Percentiles rank a stretch among this genome's conserved stretches.
Evolutionary conservation across 2,888 invertebrate species (phyloP).

Genomic region (Xestoiulus laeticollis): DNA sequence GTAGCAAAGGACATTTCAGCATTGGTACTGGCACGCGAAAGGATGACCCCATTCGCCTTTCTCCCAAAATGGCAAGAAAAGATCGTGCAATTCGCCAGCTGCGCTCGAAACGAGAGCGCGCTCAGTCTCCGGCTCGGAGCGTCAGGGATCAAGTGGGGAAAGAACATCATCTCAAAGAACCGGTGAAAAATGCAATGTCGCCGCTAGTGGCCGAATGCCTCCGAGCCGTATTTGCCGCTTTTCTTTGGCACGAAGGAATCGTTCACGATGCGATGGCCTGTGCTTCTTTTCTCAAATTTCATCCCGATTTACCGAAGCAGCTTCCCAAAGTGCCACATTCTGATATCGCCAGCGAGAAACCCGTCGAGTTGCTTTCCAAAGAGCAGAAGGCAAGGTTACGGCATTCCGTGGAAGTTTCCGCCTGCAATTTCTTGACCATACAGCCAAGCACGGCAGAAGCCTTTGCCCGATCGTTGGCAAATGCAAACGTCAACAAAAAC

Average conservation of each 20-base stretch:
- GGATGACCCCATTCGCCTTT: slow-evolving; percentile 67
- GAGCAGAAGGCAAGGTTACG: slow-evolving; percentile 72
- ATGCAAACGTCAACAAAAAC: slow-evolving; percentile 78
- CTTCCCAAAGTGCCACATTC: slow-evolving; percentile 65
- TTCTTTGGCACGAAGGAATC: slow-evolving; percentile 96
- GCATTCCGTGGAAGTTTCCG: slow-evolving; percentile 84
- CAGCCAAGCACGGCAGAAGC: slow-evolving; percentile 69
- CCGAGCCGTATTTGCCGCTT: slow-evolving; percentile 94
- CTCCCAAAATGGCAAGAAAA: slow-evolving; percentile 69
- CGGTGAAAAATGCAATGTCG: slow-evolving; percentile 82
- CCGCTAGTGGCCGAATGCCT: slow-evolving; percentile 92
- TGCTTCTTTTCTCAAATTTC: slow-evolving; percentile 94
- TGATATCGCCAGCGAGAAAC: slow-evolving; percentile 44
- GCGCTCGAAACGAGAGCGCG: slow-evolving; percentile 63
- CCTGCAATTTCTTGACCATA: slow-evolving; percentile 62
- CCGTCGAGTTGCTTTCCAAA: slow-evolving; percentile 52
- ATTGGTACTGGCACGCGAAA: slow-evolving; percentile 68
- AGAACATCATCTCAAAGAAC: slow-evolving; percentile 64
- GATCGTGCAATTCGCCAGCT: slow-evolving; percentile 67
- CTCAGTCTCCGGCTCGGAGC: slow-evolving; percentile 63
- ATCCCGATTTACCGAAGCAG: slow-evolving; percentile 84
- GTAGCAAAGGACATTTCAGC: slow-evolving; percentile 69
- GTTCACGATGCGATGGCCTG: slow-evolving; percentile 99
- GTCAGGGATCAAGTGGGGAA: slow-evolving; percentile 53
- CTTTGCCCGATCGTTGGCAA: slow-evolving; percentile 78